Evolutionary conservation across 2,888 invertebrate species (phyloP), one percentile per base, ranked within the genome.

Genomic region (Dinocampus coccinellae): DNA sequence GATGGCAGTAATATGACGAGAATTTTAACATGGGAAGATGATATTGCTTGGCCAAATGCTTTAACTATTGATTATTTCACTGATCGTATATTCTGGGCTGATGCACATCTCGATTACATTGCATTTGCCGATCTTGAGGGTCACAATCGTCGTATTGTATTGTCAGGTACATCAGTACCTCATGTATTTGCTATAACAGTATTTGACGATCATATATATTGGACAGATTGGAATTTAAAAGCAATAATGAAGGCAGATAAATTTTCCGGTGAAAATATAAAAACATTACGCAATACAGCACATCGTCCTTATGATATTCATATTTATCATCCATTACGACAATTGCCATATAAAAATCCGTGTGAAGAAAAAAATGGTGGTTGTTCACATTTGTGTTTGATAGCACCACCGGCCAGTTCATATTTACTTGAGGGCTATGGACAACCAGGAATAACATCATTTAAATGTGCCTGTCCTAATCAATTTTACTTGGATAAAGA

Each of bases 171-270:
- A 2, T 89, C 92, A 61, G 97, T 98, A 0, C 98, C 99, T 0
- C 99, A 99, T 86, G 97, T 98, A 0, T 99, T 98, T 82, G 98
- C 98, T 0, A 89, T 99, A 57, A 93, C 95, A 10, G 90, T 98
- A 0, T 98, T 99, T 85, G 99, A 98, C 82, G 97, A 98, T 81
- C 93, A 91, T 80, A 91, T 96, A 22, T 99, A 94, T 88, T 99
- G 98, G 98, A 97, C 98, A 0, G 99, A 99, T 86, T 99, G 99
- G 99, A 99, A 99, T 86, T 88, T 97, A 63, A 97, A 97, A 86
- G 95, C 95, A 0, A 95, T 99, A 67, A 92, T 94, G 77, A 92
- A 93, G 79, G 97, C 98, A 0, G 94, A 97, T 83, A 99, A 99
- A 87, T 97, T 96, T 87, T 95, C 94, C 0, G 95, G 95, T 29